These are phyloP conservation scores for Argyra leucocephala DNA, from an alignment of 2,888 invertebrate genomes.

Conservation along the genomic window DNA sequence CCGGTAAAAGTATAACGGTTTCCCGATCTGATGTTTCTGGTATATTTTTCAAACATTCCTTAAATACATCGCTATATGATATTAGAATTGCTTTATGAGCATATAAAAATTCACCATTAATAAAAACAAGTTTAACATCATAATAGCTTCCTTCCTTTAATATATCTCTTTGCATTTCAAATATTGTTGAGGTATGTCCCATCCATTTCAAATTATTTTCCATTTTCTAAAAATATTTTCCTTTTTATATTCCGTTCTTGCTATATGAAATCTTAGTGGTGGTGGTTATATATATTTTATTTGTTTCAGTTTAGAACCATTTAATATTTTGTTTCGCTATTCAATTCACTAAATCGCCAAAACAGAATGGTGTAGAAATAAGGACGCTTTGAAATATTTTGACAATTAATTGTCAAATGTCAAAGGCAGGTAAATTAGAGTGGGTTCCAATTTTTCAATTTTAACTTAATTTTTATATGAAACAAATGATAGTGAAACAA, in stretches of 20 bases:
- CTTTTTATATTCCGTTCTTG: conserved; percentile 11
- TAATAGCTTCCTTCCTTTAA: conserved; percentile 34
- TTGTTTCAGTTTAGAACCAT: not conserved
- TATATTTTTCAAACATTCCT: conserved; percentile 34
- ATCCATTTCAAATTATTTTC: conserved; percentile 41
- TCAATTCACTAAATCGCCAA: not conserved
- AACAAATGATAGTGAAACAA: too few relatives aligned
- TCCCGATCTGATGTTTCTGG: conserved; percentile 33
- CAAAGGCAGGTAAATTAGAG: too few relatives aligned
- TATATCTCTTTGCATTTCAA: conserved; percentile 38
- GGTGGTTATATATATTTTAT: conserved; percentile 1
- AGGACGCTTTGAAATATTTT: not conserved
- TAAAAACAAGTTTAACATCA: conserved; percentile 36
- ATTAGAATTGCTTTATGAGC: conserved; percentile 41
- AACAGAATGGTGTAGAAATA: not conserved
- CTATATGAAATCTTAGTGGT: conserved; percentile 11
- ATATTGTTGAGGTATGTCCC: conserved; percentile 40
- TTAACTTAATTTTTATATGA: too few relatives aligned
- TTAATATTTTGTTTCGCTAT: not conserved
- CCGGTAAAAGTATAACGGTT: conserved; percentile 37
- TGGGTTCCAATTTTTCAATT: too few relatives aligned
- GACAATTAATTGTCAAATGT: not conserved
- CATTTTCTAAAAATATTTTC: conserved; percentile 26
- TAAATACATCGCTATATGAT: conserved; percentile 39
- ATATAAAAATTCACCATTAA: conserved; percentile 35